phyloP scores from a whole-genome alignment of 2,797 vertebrate genomes.

The Lepilemur septentrionalis region DNA sequence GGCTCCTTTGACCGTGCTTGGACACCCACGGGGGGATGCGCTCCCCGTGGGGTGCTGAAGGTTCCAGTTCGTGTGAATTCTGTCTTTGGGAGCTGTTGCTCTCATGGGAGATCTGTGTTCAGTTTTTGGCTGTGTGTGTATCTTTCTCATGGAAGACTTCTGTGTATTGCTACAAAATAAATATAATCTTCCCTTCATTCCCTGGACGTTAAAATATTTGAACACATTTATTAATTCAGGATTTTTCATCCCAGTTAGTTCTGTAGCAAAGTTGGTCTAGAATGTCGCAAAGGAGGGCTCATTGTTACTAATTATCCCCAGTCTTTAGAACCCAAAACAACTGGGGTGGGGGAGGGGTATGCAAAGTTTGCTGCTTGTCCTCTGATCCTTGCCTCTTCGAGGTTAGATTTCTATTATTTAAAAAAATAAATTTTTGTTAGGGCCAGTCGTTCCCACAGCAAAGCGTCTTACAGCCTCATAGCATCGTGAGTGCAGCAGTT shows the following conservation, averaged over 20 bases:
- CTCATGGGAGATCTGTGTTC: not conserved
- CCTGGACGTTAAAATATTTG: not conserved
- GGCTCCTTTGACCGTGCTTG: not conserved
- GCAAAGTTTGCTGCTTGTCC: not conserved
- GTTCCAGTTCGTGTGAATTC: not conserved
- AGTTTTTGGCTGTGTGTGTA: not conserved
- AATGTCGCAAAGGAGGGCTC: not conserved
- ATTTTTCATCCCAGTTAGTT: not conserved
- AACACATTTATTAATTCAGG: not conserved
- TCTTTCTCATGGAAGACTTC: not conserved
- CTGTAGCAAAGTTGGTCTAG: not conserved
- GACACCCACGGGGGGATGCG: accelerated
- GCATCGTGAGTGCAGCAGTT: not conserved
- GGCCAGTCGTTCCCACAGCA: not conserved
- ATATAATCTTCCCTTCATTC: not conserved
- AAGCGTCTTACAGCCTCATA: not conserved
- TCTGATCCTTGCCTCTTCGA: not conserved
- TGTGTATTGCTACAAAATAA: not conserved
- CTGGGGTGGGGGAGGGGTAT: too few relatives aligned
- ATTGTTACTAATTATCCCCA: not conserved
- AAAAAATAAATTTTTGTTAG: not conserved
- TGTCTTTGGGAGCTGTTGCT: not conserved
- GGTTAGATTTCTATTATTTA: not conserved
- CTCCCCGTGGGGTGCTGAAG: not conserved
- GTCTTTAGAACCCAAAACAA: not conserved